phyloP scores from a whole-genome alignment of 2,113 vertebrate species.

The Seriola dumerili region DNA sequence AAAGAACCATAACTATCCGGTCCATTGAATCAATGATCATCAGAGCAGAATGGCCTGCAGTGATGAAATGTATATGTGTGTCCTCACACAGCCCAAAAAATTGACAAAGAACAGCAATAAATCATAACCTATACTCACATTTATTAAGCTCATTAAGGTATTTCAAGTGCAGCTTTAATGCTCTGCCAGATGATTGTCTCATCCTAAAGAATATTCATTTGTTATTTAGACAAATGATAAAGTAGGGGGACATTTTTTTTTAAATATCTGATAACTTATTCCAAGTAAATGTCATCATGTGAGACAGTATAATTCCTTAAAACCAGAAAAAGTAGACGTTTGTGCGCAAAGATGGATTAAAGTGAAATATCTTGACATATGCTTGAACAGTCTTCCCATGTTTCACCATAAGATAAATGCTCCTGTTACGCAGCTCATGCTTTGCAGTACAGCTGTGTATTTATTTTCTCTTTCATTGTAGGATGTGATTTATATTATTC shows the following conservation, averaged over 20 bases:
- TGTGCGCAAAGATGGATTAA: neutral
- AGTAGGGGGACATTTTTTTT: slow-evolving; percentile 28
- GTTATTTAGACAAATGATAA: slow-evolving; percentile 48
- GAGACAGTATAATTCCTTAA: slow-evolving; percentile 38
- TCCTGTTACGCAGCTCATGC: neutral
- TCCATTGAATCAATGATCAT: slow-evolving; percentile 36
- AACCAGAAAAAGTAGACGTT: slow-evolving; percentile 19
- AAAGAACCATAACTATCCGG: slow-evolving; percentile 36
- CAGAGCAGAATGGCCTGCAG: slow-evolving; percentile 39
- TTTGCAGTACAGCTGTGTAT: neutral
- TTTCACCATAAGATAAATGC: slow-evolving; percentile 1
- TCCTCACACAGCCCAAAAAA: slow-evolving; percentile 24
- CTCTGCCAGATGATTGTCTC: slow-evolving; percentile 43
- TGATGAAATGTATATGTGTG: slow-evolving; percentile 50
- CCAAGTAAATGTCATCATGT: slow-evolving; percentile 48
- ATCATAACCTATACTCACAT: slow-evolving; percentile 43
- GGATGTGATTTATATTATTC: slow-evolving; percentile 25
- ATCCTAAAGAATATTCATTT: slow-evolving; percentile 43
- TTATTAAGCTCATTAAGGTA: slow-evolving; percentile 52
- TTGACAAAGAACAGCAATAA: slow-evolving; percentile 28
- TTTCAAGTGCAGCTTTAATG: slow-evolving; percentile 34
- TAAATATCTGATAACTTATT: slow-evolving; percentile 21
- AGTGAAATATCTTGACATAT: slow-evolving; percentile 1
- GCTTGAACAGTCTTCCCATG: neutral
- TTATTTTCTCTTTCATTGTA: neutral